phyloP scores from a whole-genome alignment of 2,888 invertebrate species.

The Hirtodrosophila confusa region DNA sequence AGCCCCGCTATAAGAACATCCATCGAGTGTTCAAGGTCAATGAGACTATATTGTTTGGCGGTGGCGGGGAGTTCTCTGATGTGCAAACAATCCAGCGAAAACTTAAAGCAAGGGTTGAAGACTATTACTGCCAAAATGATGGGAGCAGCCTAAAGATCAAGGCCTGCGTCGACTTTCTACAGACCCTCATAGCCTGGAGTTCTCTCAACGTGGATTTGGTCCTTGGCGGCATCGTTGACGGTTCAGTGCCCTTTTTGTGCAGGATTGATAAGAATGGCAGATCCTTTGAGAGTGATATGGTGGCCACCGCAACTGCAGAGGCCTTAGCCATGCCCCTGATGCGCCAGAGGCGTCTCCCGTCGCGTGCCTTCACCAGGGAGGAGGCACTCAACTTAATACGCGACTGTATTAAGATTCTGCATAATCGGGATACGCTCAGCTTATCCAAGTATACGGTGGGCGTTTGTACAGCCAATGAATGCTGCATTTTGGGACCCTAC shows the following conservation, averaged over 20 bases:
- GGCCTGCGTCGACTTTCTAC: slow-evolving; percentile 84
- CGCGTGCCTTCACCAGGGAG: slow-evolving; percentile 81
- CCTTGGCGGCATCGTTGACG: slow-evolving; percentile 93
- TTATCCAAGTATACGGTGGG: slow-evolving; percentile 90
- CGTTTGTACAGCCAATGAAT: slow-evolving; percentile 86
- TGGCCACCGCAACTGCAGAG: slow-evolving; percentile 95
- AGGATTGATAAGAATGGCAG: slow-evolving; percentile 96
- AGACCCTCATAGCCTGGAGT: slow-evolving; percentile 92
- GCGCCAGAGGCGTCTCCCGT: slow-evolving; percentile 87
- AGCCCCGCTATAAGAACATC: slow-evolving; percentile 94
- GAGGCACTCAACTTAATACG: slow-evolving; percentile 87
- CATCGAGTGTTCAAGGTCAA: slow-evolving; percentile 95
- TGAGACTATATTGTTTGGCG: slow-evolving; percentile 93
- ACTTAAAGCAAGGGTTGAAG: too few relatives aligned
- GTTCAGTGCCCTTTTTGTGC: slow-evolving; percentile 91
- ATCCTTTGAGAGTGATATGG: slow-evolving; percentile 92
- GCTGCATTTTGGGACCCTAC: slow-evolving; percentile 90
- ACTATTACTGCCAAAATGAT: slow-evolving; percentile 92
- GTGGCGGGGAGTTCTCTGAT: slow-evolving; percentile 98
- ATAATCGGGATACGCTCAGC: slow-evolving; percentile 95
- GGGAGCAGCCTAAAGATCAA: slow-evolving; percentile 94
- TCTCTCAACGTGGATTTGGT: slow-evolving; percentile 97
- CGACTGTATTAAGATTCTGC: slow-evolving; percentile 94
- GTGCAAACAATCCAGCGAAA: slow-evolving; percentile 89
- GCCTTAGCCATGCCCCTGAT: slow-evolving; percentile 94